Percentiles rank a stretch among this genome's conserved stretches.
These are phyloP conservation scores for Leptopterna dolabrata DNA, from an alignment of 2,888 invertebrate genomes.

Conservation along the genomic window DNA sequence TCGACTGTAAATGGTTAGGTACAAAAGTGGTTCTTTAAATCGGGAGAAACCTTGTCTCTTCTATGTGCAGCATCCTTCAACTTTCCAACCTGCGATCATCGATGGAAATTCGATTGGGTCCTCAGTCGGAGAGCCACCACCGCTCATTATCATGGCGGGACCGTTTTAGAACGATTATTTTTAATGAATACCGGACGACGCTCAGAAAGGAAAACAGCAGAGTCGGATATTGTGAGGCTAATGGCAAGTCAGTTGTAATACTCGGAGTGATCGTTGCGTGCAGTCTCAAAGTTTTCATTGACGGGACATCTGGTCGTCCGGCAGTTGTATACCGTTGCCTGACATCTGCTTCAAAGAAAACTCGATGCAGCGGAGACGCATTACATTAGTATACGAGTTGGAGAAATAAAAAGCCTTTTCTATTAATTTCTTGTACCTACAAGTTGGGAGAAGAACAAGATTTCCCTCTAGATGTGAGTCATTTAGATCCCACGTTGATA, in stretches of 20 bases:
- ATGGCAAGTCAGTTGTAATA: neutral
- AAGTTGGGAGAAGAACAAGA: no score
- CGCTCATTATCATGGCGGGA: neutral
- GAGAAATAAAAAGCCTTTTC: no score
- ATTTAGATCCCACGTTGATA: no score
- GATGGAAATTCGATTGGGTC: neutral
- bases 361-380: neutral
- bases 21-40: no score
- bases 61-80: no score
- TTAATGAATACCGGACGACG: neutral
- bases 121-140: neutral
- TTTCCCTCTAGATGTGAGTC: no score
- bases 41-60: no score
- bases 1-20: no score
- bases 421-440: no score
- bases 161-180: neutral
- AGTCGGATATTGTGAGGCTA: neutral
- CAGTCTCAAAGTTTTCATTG: neutral
- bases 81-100: neutral
- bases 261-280: neutral
- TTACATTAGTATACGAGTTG: neutral
- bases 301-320: slow-evolving; percentile 10
- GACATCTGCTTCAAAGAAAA: slow-evolving; percentile 29
- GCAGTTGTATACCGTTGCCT: slow-evolving; percentile 6
- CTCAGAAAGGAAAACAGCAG: neutral